Evolutionary conservation across 2,113 vertebrate species (phyloP).

Genomic region (Siniperca knerii): DNA sequence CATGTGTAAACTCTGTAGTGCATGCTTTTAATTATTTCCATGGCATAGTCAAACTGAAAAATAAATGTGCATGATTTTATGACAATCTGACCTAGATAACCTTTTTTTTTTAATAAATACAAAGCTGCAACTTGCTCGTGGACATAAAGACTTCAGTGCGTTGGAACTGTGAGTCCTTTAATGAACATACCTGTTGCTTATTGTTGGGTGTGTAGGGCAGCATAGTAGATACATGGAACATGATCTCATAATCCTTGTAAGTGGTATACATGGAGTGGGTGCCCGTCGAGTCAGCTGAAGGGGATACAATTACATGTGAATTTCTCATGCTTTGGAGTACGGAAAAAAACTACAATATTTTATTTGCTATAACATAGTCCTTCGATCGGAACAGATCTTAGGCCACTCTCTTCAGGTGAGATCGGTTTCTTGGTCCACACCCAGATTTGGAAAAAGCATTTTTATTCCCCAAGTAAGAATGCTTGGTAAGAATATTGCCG

Average conservation of each 20-base stretch:
- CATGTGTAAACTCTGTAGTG: neutral
- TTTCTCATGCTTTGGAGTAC: neutral
- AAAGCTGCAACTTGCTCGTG: neutral
- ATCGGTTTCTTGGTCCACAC: neutral
- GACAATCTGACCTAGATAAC: neutral
- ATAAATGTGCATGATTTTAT: neutral
- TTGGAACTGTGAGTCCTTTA: neutral
- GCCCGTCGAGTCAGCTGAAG: slow-evolving; percentile 83
- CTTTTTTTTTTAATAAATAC: too few species aligned
- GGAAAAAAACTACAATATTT: neutral
- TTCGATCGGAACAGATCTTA: neutral
- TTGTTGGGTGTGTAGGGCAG: slow-evolving; percentile 98
- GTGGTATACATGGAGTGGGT: slow-evolving; percentile 85
- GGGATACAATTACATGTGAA: slow-evolving; percentile 27
- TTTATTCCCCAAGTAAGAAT: neutral
- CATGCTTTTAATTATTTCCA: neutral
- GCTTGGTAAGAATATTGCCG: neutral
- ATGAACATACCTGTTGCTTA: slow-evolving; percentile 93
- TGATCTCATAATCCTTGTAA: slow-evolving; percentile 85
- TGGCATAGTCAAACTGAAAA: neutral
- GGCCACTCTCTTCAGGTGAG: neutral
- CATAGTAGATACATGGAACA: slow-evolving; percentile 89
- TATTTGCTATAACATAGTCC: neutral
- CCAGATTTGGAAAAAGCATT: neutral
- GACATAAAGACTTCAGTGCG: neutral